Base-by-base conservation (phyloP, 2,113 vertebrate species). In the Pedetes capensis region DNA sequence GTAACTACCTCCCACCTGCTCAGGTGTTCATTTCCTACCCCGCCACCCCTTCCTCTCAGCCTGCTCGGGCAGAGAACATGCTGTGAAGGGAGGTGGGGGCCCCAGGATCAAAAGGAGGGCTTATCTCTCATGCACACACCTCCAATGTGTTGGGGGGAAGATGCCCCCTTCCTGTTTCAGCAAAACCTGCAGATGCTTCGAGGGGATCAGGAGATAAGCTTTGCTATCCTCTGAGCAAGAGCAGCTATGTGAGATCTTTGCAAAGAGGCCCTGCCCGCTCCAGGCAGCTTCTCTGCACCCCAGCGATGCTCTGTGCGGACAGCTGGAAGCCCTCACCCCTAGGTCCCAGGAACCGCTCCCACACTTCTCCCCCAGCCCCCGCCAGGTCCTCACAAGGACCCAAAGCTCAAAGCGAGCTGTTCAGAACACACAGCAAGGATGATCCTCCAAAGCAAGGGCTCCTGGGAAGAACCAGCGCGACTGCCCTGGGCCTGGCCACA, bases 151-250 rank as follows among this genome's bases (percentile, higher is more conserved):
- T 0, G 0, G 14, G 16, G 27, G 64, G 25, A 13, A 29, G 5
- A 32, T 39, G n/a, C 13, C 74, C 37, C 17, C 75, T 96, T 95
- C 90, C 94, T 92, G 87, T 89, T 42, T 92, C 39, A 89, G 69
- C 75, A 84, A n/a, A 95, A 39, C 51, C 69, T 75, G 42, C 69
- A 55, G 47, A 42, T 39, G n/a, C 94, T 0, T 1, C 2, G 25
- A 55, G 87, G 37, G n/a, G 72, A 37, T 23, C 34, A 17, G 27
- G 63, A 96, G 91, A 85, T 87, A 84, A 75, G 85, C 75, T 29
- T 22, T 49, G 34, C 34, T 17, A 37, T 22, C 74, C 42, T 39
- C 87, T 63, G n/a, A 39, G 53, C 57, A 32, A 23, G 2, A 4
- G 6, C 37, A 71, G 25, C 47, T 5, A 11, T 12, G 0, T 0